Evolutionary conservation across 2,113 vertebrate genomes (phyloP).

Genomic region (Tachycineta bicolor): DNA sequence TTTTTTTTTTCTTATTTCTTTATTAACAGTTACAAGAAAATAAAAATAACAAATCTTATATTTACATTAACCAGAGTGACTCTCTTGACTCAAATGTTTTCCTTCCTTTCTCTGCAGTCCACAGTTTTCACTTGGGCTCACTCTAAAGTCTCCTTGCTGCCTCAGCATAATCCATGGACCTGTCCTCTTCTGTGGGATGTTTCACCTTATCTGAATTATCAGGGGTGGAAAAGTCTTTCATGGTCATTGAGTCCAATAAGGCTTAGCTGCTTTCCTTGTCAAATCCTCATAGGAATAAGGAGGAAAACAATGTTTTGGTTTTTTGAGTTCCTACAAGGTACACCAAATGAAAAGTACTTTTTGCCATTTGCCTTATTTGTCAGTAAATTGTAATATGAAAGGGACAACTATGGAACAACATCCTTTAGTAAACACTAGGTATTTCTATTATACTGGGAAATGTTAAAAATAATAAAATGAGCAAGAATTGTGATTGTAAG

Average conservation of each 20-base stretch:
- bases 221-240: background rate
- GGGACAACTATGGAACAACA: background rate
- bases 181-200: constrained; percentile 57
- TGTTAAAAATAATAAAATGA: background rate
- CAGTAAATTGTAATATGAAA: background rate
- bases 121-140: background rate
- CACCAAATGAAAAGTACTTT: background rate
- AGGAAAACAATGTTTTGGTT: background rate
- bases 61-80: background rate
- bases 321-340: background rate
- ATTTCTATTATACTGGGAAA: background rate
- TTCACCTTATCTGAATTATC: background rate
- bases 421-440: background rate
- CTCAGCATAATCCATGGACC: constrained; percentile 77
- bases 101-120: background rate
- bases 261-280: constrained; percentile 79
- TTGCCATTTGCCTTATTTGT: background rate
- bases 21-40: background rate
- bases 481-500: background rate
- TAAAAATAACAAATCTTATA: background rate
- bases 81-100: background rate
- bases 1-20: background rate
- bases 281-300: constrained; percentile 48
- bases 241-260: background rate
- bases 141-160: constrained; percentile 76